Conservation (phyloP, 2,113 vertebrate species). For the Heptranchias perlo region DNA sequence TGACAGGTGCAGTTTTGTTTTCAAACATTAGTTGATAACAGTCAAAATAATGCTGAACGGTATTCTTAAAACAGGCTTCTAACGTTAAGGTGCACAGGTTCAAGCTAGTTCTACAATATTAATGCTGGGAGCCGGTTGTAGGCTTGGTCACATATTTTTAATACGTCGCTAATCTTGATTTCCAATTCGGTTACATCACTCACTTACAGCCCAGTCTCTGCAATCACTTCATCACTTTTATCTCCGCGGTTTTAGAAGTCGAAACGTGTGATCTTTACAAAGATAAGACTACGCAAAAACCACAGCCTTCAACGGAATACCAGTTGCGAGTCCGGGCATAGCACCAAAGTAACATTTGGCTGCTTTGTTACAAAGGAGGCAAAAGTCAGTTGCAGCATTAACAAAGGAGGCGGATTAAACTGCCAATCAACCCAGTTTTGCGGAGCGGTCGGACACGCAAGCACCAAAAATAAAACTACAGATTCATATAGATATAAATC, state of each 20-base stretch:
- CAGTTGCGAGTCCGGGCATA: neutral
- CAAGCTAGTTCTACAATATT: neutral
- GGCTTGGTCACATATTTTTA: neutral
- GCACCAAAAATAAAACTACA: neutral
- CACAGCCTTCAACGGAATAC: neutral
- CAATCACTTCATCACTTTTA: conserved; percentile 32
- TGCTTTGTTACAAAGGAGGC: neutral
- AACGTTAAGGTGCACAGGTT: neutral
- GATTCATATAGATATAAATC: neutral
- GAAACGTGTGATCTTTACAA: conserved; percentile 5
- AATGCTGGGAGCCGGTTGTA: neutral
- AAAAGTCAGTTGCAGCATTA: conserved; percentile 23
- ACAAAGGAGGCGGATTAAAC: conserved; percentile 11
- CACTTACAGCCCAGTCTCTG: neutral
- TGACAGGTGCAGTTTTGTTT: neutral
- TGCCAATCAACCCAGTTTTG: neutral
- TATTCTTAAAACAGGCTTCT: neutral
- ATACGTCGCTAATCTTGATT: neutral
- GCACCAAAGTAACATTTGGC: neutral
- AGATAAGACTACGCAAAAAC: neutral
- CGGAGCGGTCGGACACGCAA: neutral
- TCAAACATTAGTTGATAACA: neutral
- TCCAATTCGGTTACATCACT: conserved; percentile 10
- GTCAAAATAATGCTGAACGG: conserved; percentile 27
- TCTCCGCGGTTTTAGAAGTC: neutral